Conservation (phyloP, 2,888 invertebrate species). For the Drosophila tanythrix region DNA sequence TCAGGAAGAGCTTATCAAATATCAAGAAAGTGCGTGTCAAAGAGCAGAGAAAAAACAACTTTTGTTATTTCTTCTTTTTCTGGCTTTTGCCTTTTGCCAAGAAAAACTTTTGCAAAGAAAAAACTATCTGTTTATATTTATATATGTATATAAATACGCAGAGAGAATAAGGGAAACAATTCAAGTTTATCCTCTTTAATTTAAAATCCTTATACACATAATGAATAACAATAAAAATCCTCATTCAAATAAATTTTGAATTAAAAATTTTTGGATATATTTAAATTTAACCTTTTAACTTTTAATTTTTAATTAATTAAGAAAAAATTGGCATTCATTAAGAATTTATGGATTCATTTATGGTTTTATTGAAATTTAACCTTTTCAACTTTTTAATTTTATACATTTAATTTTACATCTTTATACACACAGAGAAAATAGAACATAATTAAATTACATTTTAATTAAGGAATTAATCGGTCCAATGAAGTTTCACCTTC, state of each 20-base stretch:
- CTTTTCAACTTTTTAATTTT: too few relatives aligned
- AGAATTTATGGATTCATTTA: too few relatives aligned
- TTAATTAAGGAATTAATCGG: too few relatives aligned
- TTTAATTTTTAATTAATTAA: too few relatives aligned
- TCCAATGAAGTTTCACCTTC: too few relatives aligned
- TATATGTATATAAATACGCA: background rate
- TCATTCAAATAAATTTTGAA: background rate
- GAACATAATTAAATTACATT: too few relatives aligned
- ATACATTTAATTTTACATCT: background rate
- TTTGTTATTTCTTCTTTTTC: constrained; percentile 15
- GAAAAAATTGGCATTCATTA: too few relatives aligned
- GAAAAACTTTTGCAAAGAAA: constrained; percentile 14
- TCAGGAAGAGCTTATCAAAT: constrained; percentile 34
- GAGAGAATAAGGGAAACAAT: background rate
- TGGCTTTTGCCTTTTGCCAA: background rate
- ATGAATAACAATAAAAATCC: too few relatives aligned
- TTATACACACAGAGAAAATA: too few relatives aligned
- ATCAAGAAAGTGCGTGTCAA: constrained; percentile 43
- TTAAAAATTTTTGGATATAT: background rate
- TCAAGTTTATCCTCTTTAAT: background rate
- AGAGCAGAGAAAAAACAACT: constrained; percentile 22
- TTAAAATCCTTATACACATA: background rate
- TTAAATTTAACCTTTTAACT: background rate
- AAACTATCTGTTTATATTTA: background rate
- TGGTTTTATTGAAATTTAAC: too few relatives aligned